Base-by-base conservation (phyloP, 2,797 vertebrate genomes). In the Chelon labrosus region DNA sequence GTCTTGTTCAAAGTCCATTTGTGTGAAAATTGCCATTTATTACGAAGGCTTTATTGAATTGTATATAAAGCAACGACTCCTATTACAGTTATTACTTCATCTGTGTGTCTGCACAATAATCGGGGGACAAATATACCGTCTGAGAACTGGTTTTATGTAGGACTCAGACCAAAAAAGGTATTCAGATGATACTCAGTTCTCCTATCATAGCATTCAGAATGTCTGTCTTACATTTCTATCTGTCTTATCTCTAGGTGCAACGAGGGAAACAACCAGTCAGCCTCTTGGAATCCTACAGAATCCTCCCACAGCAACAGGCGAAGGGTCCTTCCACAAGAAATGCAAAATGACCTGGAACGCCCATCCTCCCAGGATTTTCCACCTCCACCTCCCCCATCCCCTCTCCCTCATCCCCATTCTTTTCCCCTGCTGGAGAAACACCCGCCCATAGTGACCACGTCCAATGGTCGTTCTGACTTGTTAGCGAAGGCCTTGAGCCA, bases 381-480 rank as follows among this genome's bases (percentile, higher is more conserved):
- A 17, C 65, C 85, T 22, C 82, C 81, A 2, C 80, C 82, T 0
- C 81, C 82, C 5, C 60, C 88, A 1, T 86, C 91, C 25, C 79
- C 91, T 4, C 77, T 80, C 38, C 68, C 83, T 56, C 88, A 86
- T 54, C 76, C 80, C 7, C 82, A 82, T 47, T 79, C 88, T 25
- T 90, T 96, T 10, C 94, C 96, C 0, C 82, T 94, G 0, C 82
- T 95, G 66, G 96, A 92, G 72, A 95, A 94, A 82, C 95, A 94
- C 54, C 77, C 94, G 58, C 94, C 94, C 0, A 88, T 94, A 42
- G 94, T 95, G 9, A 87, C 95, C 87, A 93, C 95, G 0, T 96
- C 96, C n/a, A 99, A 99, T 0, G 97, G 97, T 8, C 97, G 96
- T 67, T 94, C 97, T 0, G 96, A 98, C 73, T 83, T 96, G 20